Conservation (phyloP, 1,140 invertebrate genomes). For the Aphelenchoides besseyi region DNA sequence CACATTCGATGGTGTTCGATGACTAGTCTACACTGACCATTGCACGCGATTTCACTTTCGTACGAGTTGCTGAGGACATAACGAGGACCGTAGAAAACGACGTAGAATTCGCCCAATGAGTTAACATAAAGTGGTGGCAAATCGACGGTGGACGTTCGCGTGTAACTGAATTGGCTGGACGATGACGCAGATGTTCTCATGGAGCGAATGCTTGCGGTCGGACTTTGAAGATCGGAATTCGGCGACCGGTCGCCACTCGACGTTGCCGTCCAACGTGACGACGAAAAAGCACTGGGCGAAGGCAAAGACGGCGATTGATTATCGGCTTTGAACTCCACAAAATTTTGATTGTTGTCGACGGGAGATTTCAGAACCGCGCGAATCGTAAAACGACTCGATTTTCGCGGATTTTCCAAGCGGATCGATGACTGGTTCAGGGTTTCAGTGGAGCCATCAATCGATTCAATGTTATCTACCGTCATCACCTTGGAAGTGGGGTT, state of each 20-base stretch:
- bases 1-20: not conserved
- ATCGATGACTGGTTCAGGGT: not conserved
- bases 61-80: conserved; percentile 21
- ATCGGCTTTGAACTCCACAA: too few relatives aligned
- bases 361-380: not conserved
- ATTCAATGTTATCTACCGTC: too few relatives aligned
- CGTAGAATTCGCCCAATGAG: conserved; percentile 1
- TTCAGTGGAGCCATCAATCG: too few relatives aligned
- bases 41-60: not conserved
- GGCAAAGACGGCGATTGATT: too few relatives aligned
- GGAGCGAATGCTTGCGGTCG: not conserved
- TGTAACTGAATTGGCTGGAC: not conserved
- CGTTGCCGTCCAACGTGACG: not conserved
- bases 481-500: too few relatives aligned
- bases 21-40: not conserved
- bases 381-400: not conserved
- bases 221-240: too few relatives aligned
- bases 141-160: not conserved
- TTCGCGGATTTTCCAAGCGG: not conserved
- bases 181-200: not conserved
- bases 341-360: not conserved
- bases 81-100: not conserved
- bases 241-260: not conserved
- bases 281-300: too few relatives aligned
- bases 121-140: conserved; percentile 9